Percentiles rank a stretch among this genome's conserved stretches.
phyloP scores from a whole-genome alignment of 1,140 invertebrate genomes.

The Spodoptera frugiperda region DNA sequence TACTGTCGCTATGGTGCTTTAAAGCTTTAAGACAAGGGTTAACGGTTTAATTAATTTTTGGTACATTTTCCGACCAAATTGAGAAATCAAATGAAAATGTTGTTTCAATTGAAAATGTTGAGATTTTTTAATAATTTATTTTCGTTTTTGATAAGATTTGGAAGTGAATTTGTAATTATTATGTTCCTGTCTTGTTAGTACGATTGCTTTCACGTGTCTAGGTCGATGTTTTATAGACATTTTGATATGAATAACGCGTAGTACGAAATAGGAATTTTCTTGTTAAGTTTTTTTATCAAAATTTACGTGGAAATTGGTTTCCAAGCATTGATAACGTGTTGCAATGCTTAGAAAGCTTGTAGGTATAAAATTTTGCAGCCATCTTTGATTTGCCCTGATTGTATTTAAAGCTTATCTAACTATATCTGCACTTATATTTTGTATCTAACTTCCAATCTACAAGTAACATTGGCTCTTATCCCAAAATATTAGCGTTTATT shows the following conservation, averaged over 20 bases:
- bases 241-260: too few species aligned
- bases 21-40: neutral
- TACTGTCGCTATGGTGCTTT: neutral
- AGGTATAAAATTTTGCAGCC: conserved; percentile 11
- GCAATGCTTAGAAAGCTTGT: neutral
- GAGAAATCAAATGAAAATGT: neutral
- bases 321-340: neutral
- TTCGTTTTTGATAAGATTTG: too few species aligned
- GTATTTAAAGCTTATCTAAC: neutral
- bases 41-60: neutral
- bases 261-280: too few species aligned
- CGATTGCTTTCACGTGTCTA: too few species aligned
- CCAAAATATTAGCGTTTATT: conserved; percentile 41
- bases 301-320: too few species aligned
- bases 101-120: neutral
- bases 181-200: too few species aligned
- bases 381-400: conserved; percentile 1
- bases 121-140: too few species aligned
- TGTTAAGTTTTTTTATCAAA: too few species aligned
- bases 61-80: neutral
- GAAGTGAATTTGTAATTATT: too few species aligned
- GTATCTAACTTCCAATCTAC: conserved; percentile 21
- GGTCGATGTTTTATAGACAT: too few species aligned
- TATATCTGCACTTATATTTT: conserved; percentile 10
- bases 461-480: conserved; percentile 40